Percentiles rank a stretch among this genome's conserved stretches.
phyloP scores from a whole-genome alignment of 2,113 vertebrate species.

The Cricetomys ansorgei region DNA sequence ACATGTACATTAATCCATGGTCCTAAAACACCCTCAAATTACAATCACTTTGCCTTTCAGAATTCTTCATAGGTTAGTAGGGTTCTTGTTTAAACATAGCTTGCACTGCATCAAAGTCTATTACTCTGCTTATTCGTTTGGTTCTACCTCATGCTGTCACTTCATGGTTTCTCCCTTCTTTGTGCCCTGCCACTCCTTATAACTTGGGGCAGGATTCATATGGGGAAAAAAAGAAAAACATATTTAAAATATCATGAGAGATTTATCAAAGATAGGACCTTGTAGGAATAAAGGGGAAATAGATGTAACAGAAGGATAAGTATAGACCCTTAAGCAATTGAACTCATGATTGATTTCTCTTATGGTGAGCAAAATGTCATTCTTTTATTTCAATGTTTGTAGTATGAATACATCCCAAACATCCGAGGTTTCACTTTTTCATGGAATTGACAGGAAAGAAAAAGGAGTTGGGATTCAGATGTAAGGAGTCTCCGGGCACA shows the following conservation, averaged over 20 bases:
- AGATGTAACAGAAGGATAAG: constrained; percentile 40
- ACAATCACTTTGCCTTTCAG: constrained; percentile 20
- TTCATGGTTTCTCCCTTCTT: not conserved
- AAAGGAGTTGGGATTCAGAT: not conserved
- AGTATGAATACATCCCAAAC: not conserved
- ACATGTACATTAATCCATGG: not conserved
- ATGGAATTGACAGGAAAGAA: constrained; percentile 27
- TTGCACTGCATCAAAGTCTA: not conserved
- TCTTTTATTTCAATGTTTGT: constrained; percentile 20
- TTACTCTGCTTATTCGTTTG: not conserved
- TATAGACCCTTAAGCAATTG: not conserved
- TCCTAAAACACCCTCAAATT: constrained; percentile 18
- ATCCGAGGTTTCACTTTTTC: constrained; percentile 20
- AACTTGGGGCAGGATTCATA: not conserved
- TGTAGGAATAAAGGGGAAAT: not conserved
- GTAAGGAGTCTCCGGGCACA: not conserved
- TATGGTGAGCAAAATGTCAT: constrained; percentile 33
- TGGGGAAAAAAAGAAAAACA: constrained; percentile 27
- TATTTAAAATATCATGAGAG: not conserved
- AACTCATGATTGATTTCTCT: constrained; percentile 42
- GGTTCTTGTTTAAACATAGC: constrained; percentile 8
- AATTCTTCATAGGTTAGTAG: constrained; percentile 11
- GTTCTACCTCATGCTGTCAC: not conserved
- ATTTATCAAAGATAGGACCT: not conserved
- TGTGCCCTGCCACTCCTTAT: not conserved